Conservation (phyloP, 2,888 invertebrate genomes). For the Acleris emargana region DNA sequence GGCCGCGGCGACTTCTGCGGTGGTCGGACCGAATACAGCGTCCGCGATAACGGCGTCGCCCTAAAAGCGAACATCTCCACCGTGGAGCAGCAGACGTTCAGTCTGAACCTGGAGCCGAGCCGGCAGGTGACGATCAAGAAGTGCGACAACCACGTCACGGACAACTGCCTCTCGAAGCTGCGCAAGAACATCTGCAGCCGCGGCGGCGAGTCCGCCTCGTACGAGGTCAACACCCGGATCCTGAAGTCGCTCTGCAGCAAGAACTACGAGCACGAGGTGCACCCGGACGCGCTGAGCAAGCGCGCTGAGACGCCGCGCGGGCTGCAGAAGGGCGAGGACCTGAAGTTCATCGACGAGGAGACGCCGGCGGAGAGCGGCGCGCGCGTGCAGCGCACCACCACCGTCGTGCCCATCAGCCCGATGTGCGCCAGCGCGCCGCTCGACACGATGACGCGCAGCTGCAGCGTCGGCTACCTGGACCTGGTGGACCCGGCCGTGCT, state of each 20-base stretch:
- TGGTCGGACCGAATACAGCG: constrained; percentile 85
- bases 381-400: constrained; percentile 76
- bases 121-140: constrained; percentile 82
- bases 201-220: constrained; percentile 62
- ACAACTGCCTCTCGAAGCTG: constrained; percentile 73
- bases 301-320: constrained; percentile 61
- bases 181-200: constrained; percentile 77
- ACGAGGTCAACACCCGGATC: constrained; percentile 73
- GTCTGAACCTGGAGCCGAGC: constrained; percentile 82
- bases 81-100: constrained; percentile 82
- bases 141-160: constrained; percentile 71
- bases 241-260: constrained; percentile 74
- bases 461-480: constrained; percentile 94
- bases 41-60: constrained; percentile 82
- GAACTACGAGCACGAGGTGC: constrained; percentile 70
- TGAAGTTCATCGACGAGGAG: constrained; percentile 89
- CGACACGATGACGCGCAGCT: constrained; percentile 91
- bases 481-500: constrained; percentile 90
- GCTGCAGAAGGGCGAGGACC: constrained; percentile 82
- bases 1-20: constrained; percentile 86
- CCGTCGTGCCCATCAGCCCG: constrained; percentile 87
- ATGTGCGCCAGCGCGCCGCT: constrained; percentile 71
- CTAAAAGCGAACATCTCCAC: constrained; percentile 87
- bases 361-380: constrained; percentile 52
- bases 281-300: constrained; percentile 64